These are phyloP conservation scores for Scaeva pyrastri DNA, from an alignment of 2,888 invertebrate genomes.

Conservation along the genomic window DNA sequence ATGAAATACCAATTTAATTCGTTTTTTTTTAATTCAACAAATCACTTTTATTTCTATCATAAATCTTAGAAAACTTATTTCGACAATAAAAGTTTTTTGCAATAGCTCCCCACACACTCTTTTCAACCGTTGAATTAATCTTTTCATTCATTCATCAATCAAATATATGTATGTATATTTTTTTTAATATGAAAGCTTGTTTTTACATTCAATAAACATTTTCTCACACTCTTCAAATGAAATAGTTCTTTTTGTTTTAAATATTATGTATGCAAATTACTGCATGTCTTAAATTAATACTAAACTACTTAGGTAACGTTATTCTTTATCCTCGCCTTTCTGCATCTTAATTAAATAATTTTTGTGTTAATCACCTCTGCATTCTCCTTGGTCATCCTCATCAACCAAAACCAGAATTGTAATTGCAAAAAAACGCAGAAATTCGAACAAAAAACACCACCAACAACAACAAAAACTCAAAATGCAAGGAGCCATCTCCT, in stretches of 20 bases:
- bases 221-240: neutral
- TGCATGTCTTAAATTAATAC: constrained; percentile 49
- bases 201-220: neutral
- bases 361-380: constrained; percentile 59
- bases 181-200: too few relatives aligned
- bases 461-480: too few relatives aligned
- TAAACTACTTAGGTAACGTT: constrained; percentile 34
- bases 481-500: constrained; percentile 3
- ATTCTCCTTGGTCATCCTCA: neutral
- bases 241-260: neutral
- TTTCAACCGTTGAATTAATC: too few relatives aligned
- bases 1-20: too few relatives aligned
- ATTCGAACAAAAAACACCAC: neutral
- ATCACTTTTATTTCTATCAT: too few relatives aligned
- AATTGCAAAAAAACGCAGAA: constrained; percentile 26
- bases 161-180: too few relatives aligned
- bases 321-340: constrained; percentile 16
- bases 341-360: constrained; percentile 74
- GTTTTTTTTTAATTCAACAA: too few relatives aligned
- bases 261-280: constrained; percentile 58
- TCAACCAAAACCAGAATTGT: constrained; percentile 39
- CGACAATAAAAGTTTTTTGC: too few relatives aligned
- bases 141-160: too few relatives aligned
- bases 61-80: too few relatives aligned
- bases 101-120: too few relatives aligned